These are phyloP conservation scores for Salvelinus sp. DNA, from an alignment of 2,113 vertebrate genomes.

Conservation along the genomic window DNA sequence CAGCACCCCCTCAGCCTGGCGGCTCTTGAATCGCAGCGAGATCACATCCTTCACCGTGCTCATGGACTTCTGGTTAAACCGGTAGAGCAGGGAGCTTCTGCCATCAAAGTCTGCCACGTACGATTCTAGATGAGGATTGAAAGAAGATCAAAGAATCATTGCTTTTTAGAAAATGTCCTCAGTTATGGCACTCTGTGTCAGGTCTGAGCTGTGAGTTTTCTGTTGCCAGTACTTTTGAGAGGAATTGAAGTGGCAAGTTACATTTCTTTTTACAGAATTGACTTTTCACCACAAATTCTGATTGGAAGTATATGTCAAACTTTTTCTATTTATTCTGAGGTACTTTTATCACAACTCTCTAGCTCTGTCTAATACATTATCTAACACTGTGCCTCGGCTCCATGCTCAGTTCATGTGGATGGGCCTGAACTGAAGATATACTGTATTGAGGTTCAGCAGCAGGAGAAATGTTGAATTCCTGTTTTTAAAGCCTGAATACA, in stretches of 20 bases:
- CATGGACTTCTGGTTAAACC: constrained; percentile 98
- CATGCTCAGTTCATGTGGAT: background rate
- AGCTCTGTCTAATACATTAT: background rate
- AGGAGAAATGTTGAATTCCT: background rate
- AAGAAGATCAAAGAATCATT: background rate
- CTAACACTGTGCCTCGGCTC: background rate
- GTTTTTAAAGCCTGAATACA: constrained; percentile 11
- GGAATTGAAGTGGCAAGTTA: background rate
- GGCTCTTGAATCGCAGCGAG: constrained; percentile 94
- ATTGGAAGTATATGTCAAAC: constrained; percentile 9
- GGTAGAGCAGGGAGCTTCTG: constrained; percentile 93
- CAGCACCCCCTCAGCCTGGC: constrained; percentile 90
- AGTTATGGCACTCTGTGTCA: background rate
- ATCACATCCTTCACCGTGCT: constrained; percentile 96
- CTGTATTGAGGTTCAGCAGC: background rate
- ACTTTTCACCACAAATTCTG: constrained; percentile 2
- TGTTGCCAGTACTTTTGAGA: background rate
- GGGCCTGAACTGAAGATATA: background rate
- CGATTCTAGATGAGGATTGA: constrained; percentile 75
- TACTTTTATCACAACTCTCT: background rate
- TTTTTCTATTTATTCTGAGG: background rate
- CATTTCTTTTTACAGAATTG: constrained; percentile 1
- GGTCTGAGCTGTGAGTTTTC: background rate
- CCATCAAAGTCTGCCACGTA: constrained; percentile 94
- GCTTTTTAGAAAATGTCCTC: background rate